Conservation (phyloP, 1,140 invertebrate genomes). For the Colletes gigas region DNA sequence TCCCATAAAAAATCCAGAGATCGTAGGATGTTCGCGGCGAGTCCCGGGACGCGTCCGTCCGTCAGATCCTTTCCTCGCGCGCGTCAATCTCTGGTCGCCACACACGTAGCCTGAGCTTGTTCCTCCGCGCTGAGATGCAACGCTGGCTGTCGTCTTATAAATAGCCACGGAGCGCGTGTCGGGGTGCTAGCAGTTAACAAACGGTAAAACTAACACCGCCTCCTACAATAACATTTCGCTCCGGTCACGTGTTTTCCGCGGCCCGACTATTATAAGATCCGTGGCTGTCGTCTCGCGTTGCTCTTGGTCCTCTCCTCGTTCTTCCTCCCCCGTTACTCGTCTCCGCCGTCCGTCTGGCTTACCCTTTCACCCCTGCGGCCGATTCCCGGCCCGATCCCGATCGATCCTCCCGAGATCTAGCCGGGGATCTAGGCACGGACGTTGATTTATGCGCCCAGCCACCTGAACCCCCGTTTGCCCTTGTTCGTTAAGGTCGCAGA, state of each 20-base stretch:
- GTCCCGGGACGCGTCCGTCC: constrained; percentile 15
- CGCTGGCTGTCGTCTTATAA: constrained; percentile 69
- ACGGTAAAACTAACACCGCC: constrained; percentile 77
- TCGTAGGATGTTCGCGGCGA: too few relatives aligned
- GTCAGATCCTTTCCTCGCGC: constrained; percentile 50
- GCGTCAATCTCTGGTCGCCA: constrained; percentile 66
- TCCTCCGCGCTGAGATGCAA: constrained; percentile 51
- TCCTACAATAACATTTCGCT: constrained; percentile 78
- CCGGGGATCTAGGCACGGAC: constrained; percentile 43
- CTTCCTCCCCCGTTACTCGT: too few relatives aligned
- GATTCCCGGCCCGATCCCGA: not conserved
- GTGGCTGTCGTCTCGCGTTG: constrained; percentile 43
- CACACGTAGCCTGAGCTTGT: constrained; percentile 66
- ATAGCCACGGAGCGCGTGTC: constrained; percentile 64
- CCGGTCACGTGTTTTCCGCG: constrained; percentile 74
- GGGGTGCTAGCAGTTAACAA: constrained; percentile 74
- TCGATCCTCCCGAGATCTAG: not conserved
- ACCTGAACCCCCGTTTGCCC: constrained; percentile 47
- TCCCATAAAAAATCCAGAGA: too few relatives aligned
- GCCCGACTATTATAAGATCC: constrained; percentile 73
- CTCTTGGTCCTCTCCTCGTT: not conserved
- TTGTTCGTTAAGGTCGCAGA: constrained; percentile 59
- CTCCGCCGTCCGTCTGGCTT: too few relatives aligned
- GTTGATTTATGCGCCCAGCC: constrained; percentile 62
- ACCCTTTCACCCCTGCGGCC: too few relatives aligned